Conservation (phyloP, 2,113 vertebrate genomes). For the Anguilla rostrata region DNA sequence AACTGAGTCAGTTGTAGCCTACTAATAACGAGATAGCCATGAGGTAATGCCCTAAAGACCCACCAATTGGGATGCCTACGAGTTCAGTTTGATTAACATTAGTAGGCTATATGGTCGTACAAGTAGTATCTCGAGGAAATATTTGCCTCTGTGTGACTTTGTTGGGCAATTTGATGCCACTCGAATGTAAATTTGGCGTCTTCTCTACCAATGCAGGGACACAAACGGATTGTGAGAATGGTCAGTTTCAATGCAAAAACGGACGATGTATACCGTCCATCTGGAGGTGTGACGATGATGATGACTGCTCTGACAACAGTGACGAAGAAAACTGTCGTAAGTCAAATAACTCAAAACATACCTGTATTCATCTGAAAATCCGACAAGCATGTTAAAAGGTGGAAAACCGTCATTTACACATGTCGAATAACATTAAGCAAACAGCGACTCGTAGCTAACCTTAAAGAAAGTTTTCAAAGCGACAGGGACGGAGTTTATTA, state of each 20-base stretch:
- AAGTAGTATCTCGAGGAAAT: background rate
- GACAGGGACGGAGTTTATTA: background rate
- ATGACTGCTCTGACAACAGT: conserved; percentile 93
- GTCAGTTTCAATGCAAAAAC: conserved; percentile 92
- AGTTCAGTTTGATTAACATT: too few species aligned
- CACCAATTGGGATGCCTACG: background rate
- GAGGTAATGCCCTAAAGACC: background rate
- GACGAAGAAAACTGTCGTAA: conserved; percentile 96
- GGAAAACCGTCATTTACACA: background rate
- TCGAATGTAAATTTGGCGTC: background rate
- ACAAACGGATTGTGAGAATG: conserved; percentile 79
- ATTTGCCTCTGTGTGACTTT: background rate
- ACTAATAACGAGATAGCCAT: background rate
- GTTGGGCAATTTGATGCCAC: background rate
- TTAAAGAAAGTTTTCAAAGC: too few species aligned
- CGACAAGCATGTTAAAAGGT: background rate
- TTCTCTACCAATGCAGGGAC: conserved; percentile 59
- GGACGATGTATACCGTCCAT: conserved; percentile 88
- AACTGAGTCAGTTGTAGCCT: background rate
- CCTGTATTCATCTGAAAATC: too few species aligned
- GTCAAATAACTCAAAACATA: conserved; percentile 56
- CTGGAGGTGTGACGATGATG: conserved; percentile 95
- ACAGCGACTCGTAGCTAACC: too few species aligned
- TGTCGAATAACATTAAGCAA: too few species aligned
- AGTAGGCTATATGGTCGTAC: background rate